phyloP scores from a whole-genome alignment of 2,113 vertebrate species.

The Clarias gariepinus region DNA sequence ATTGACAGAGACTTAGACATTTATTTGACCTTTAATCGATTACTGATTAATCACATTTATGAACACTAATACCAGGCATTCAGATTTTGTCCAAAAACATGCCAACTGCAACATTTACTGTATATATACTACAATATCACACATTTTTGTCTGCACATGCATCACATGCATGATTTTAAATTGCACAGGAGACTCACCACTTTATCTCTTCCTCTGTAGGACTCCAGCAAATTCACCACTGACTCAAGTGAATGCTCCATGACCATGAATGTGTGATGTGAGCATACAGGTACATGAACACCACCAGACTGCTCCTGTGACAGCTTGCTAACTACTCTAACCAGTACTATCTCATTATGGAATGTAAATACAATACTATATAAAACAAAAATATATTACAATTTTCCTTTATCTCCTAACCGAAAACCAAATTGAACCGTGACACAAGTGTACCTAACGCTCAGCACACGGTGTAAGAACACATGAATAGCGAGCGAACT shows the following conservation, averaged over 20 bases:
- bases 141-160: background rate
- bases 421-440: background rate
- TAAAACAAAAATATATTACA: no score
- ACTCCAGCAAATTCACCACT: slow-evolving; percentile 78
- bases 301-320: background rate
- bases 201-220: slow-evolving; percentile 87
- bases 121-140: background rate
- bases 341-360: background rate
- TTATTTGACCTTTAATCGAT: background rate
- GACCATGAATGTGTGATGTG: background rate
- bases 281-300: no score
- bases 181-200: slow-evolving; percentile 72
- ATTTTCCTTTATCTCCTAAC: background rate
- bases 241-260: slow-evolving; percentile 74
- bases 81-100: background rate
- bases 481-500: slow-evolving; percentile 8
- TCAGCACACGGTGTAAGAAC: no score
- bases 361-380: background rate
- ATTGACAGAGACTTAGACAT: background rate
- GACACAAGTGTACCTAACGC: background rate
- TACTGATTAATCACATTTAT: background rate
- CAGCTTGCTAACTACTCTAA: background rate
- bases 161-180: background rate
- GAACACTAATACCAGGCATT: no score
- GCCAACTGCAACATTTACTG: background rate